Base-by-base conservation (phyloP, 2,797 vertebrate species). In the Echeneis naucrates region DNA sequence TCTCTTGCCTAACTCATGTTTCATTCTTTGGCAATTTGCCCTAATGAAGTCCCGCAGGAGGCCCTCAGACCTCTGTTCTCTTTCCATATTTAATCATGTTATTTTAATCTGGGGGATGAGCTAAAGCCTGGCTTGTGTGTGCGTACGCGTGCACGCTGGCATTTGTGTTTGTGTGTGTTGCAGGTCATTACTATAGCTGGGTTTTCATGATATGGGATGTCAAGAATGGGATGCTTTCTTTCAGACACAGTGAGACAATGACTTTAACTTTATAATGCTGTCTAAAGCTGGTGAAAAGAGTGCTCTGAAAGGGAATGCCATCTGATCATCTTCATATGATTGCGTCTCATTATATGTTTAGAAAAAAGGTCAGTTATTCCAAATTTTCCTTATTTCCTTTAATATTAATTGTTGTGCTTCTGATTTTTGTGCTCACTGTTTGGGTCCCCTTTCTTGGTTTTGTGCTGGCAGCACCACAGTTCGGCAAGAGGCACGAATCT, bases 11-110 rank as follows among this genome's bases (percentile, higher is more conserved):
- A 96, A 95, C 96, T 97, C 96, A 96, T 97, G 97, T 97, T 98
- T 98, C 97, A 96, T 97, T 97, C 96, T 96, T 97, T 97, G 97
- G 97, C 97, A 98, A 96, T 98, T 97, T 97, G 97, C 97, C 97
- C 96, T 98, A 97, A 99, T 97, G 96, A 98, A 97, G 95, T 97
- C 98, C 97, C 97, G 78, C 88, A 93, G 96, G 97, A 97, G 95
- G 95, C 94, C 95, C 95, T 96, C 96, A 95, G 95, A 94, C 95
- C 94, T 94, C 94, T 95, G 94, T 95, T 95, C 93, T 95, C 94
- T 97, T 95, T 96, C 96, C 96, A 96, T 96, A 96, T 96, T 96
- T 98, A 97, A 97, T 97, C 95, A 84, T 95, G 95, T 95, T 95
- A 94, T 95, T 95, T 97, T 95, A 96, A 97, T 97, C 96, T 93